Evolutionary conservation across 2,797 vertebrate genomes (phyloP).

Genomic region (Poeciliopsis gracilis): DNA sequence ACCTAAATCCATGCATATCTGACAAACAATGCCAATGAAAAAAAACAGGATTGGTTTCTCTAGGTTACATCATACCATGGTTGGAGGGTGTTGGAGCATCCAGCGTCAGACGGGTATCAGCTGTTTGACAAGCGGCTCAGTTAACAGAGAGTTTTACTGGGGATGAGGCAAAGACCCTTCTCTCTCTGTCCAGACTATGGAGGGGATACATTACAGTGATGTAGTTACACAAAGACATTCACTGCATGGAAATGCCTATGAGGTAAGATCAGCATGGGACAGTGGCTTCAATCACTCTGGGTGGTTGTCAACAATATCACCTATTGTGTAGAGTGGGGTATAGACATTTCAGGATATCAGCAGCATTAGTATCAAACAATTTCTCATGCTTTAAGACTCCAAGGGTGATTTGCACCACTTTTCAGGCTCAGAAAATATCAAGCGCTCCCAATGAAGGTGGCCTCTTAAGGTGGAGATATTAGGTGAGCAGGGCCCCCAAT

Average conservation of each 20-base stretch:
- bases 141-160: constrained; percentile 70
- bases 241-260: constrained; percentile 76
- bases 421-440: constrained; percentile 71
- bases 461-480: constrained; percentile 75
- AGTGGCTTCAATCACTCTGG: constrained; percentile 78
- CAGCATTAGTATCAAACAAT: constrained; percentile 77
- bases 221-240: constrained; percentile 79
- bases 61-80: constrained; percentile 77
- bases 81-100: constrained; percentile 71
- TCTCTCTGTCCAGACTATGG: constrained; percentile 67
- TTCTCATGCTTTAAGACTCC: constrained; percentile 77
- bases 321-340: constrained; percentile 69
- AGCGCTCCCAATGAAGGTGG: constrained; percentile 69
- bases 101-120: constrained; percentile 78
- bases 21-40: constrained; percentile 72
- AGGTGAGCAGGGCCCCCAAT: constrained; percentile 71
- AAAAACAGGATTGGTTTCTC: constrained; percentile 67
- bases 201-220: constrained; percentile 78
- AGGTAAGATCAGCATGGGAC: constrained; percentile 77
- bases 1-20: constrained; percentile 77
- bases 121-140: constrained; percentile 77
- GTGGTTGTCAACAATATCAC: constrained; percentile 79
- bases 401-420: constrained; percentile 83
- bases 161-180: constrained; percentile 69
- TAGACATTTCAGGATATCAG: constrained; percentile 75